Evolutionary conservation across 2,888 invertebrate species (phyloP).

Genomic region (Melinopterus prodromus): DNA sequence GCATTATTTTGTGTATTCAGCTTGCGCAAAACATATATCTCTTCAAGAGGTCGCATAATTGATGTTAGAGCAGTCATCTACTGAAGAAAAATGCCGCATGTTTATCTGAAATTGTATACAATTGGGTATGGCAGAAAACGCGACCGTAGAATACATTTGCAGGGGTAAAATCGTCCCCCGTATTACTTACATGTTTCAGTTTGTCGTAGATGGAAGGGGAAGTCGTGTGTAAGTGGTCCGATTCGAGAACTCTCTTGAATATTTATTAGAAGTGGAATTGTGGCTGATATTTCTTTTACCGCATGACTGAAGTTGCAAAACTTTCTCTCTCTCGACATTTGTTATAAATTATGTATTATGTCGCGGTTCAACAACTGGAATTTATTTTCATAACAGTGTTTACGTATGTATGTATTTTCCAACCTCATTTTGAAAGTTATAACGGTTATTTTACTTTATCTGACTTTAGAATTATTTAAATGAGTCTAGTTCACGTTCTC

Average conservation of each 20-base stretch:
- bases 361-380: not conserved
- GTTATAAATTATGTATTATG: constrained; percentile 45
- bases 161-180: not conserved
- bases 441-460: no score
- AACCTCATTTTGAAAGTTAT: no score
- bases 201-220: constrained; percentile 4
- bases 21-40: no score
- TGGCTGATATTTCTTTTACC: constrained; percentile 46
- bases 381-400: not conserved
- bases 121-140: not conserved
- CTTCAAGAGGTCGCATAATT: not conserved
- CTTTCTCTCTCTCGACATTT: constrained; percentile 43
- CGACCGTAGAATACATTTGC: not conserved
- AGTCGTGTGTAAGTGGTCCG: constrained; percentile 33
- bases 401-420: not conserved
- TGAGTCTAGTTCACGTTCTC: not conserved
- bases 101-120: not conserved
- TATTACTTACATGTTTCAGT: not conserved
- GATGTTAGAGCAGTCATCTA: not conserved
- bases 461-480: no score
- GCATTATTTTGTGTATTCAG: no score
- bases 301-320: constrained; percentile 45
- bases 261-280: constrained; percentile 46
- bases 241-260: constrained; percentile 45
- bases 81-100: not conserved